Evolutionary conservation across 1,140 invertebrate genomes (phyloP), one percentile per base, ranked within the genome.

Genomic region (Acromyrmex echinatior): DNA sequence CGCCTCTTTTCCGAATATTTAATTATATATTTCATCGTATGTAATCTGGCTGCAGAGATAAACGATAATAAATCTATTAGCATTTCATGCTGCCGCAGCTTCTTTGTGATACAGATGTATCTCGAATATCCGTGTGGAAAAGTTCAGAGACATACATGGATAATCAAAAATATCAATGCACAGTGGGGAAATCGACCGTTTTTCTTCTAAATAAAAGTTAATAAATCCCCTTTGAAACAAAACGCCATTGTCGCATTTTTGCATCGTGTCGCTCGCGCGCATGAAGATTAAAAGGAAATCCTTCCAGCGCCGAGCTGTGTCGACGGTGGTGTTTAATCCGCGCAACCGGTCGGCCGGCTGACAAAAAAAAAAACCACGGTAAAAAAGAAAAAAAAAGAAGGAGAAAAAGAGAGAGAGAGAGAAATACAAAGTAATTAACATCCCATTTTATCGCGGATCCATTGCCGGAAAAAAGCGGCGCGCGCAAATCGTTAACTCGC

Each of bases 241-340:
- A 82, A 82, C 66, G 68, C 39, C 56, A 74, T 82, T 74, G 80
- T 45, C 56, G 25, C 53, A 62, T 60, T 74, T 74, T 62, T 76
- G 49, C 18, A 12, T 25, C 49, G 49, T 21, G 62, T 79, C 63
- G 31, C n/a, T 21, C 63, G 63, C n/a, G 56, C 80, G 56, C 56
- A 76, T 35, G n/a, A 62, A 84, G 70, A 84, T 84, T 84, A 84
- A 84, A 74, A 73, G 80, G 53, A 49, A 84, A 84, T 84, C 56
- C 58, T 76, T 49, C 70, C 7, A 60, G 14, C 39, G 49, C 28
- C 31, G 56, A 56, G 56, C 66, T 6, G 60, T 49, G 68, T 76
- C 56, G 56, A 73, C 68, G 65, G 80, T 25, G 79, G 79, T 60
- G 35, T 84, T 84, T 84, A 82, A 84, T 62, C 80, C 70, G 45